Base-by-base conservation (phyloP, 2,113 vertebrate genomes). In the Lota lota region DNA sequence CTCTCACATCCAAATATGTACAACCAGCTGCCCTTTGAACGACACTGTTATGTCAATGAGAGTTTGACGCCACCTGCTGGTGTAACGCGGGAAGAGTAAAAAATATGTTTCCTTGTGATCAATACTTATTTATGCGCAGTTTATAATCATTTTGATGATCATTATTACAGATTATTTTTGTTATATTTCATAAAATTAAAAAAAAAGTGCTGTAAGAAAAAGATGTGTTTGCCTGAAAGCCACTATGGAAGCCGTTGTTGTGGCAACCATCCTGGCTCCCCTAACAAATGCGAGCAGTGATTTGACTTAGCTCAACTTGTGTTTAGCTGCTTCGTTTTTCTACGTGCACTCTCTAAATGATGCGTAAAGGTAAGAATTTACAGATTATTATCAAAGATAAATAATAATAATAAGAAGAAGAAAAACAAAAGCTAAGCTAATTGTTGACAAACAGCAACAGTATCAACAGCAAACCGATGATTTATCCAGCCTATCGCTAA, bases 41-140 rank as follows among this genome's bases (percentile, higher is more conserved):
- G 21, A 63, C 4, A 3, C n/a, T 18, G 54, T 1, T 4, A 12
- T 4, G 5, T 11, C 64, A 54, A 63, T 65, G 7, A 54, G 19
- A 57, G 51, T 64, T 63, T 74, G 2, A 0, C 60, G 70, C 79
- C 83, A 79, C 24, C 82, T 86, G 33, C 70, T 79, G 87, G 82
- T 21, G 28, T 22, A 0, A 12, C 0, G 14, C 16, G 50, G 73
- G 16, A 83, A 69, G 16, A 62, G 70, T 14, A 22, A 68, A 8
- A 22, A 20, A 22, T 10, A 22, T 19, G 20, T 8, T 12, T 59
- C 57, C 20, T 59, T 59, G 18, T 59, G 28, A 47, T 12, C 7
- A 47, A 47, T 12, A 14, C 7, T 61, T 22, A 22, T 12, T 61
- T 15, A 20, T 22, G 19, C 21, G 19, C 21, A 12, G 3, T 21